phyloP scores from a whole-genome alignment of 2,888 invertebrate species.

The Bellardia pandia region DNA sequence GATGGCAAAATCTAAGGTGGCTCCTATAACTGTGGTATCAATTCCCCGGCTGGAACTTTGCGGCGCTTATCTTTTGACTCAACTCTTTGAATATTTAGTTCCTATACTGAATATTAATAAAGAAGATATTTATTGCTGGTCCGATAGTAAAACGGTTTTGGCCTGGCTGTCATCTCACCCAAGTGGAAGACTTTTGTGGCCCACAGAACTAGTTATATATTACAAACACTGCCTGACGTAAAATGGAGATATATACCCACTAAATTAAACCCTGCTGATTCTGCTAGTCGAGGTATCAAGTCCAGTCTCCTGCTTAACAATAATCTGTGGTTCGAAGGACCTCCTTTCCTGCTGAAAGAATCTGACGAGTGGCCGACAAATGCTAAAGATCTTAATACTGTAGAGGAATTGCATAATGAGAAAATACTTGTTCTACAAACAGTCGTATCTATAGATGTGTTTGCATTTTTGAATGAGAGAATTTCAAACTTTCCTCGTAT shows the following conservation, averaged over 20 bases:
- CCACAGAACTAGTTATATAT: too few relatives aligned
- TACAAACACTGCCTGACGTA: too few relatives aligned
- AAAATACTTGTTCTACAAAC: background rate
- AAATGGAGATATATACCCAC: too few relatives aligned
- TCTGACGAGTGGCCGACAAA: background rate
- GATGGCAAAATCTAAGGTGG: too few relatives aligned
- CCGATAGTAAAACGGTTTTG: constrained; percentile 49
- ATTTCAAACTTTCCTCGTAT: constrained; percentile 22
- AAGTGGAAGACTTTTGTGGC: constrained; percentile 52
- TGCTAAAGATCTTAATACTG: background rate
- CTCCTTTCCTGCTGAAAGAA: background rate
- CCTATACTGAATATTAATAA: constrained; percentile 7
- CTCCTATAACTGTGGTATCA: too few relatives aligned
- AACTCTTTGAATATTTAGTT: constrained; percentile 13
- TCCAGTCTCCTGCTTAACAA: background rate
- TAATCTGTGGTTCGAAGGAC: constrained; percentile 34
- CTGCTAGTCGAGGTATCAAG: too few relatives aligned
- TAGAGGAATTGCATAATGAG: constrained; percentile 20
- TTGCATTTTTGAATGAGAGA: constrained; percentile 17
- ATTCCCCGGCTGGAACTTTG: too few relatives aligned
- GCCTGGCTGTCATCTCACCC: constrained; percentile 22
- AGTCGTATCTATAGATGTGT: background rate
- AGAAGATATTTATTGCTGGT: constrained; percentile 12
- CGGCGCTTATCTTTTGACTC: too few relatives aligned
- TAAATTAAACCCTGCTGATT: too few relatives aligned